Percentiles rank a stretch among this genome's conserved stretches.
Conservation (phyloP, 2,797 vertebrate species). For the Centropyge bicolor region DNA sequence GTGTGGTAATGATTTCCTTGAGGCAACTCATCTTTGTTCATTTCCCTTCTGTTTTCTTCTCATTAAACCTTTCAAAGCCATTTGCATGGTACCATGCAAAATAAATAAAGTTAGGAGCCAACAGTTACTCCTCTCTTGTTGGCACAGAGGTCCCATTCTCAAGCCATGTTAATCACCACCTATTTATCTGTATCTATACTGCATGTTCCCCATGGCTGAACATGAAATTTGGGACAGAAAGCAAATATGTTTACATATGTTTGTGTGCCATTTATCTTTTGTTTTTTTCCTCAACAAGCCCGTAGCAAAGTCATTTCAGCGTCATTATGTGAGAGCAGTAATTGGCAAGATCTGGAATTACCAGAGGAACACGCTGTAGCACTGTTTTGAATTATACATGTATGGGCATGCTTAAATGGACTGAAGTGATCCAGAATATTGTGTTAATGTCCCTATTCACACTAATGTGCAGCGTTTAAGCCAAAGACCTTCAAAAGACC, state of each 20-base stretch:
- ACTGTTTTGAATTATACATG: constrained; percentile 44
- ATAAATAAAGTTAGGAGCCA: constrained; percentile 76
- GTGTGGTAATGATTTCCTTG: constrained; percentile 82
- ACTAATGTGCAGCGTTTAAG: constrained; percentile 50
- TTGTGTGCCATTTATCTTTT: constrained; percentile 28
- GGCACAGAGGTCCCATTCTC: constrained; percentile 44
- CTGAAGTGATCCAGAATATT: constrained; percentile 36
- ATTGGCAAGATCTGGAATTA: constrained; percentile 56
- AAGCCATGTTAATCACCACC: constrained; percentile 42
- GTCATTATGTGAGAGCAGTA: constrained; percentile 40
- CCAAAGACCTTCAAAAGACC: constrained; percentile 70
- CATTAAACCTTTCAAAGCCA: constrained; percentile 77
- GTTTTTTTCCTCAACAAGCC: constrained; percentile 15
- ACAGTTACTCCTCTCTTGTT: constrained; percentile 66
- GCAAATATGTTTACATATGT: constrained; percentile 38
- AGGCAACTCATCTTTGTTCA: constrained; percentile 81
- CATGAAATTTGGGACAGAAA: constrained; percentile 23
- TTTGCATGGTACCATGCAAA: constrained; percentile 74
- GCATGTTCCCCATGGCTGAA: constrained; percentile 21
- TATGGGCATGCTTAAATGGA: constrained; percentile 32
- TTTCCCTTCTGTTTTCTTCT: constrained; percentile 78
- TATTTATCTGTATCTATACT: constrained; percentile 20
- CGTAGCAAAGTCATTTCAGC: constrained; percentile 34
- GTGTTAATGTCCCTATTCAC: constrained; percentile 30
- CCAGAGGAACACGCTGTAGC: constrained; percentile 7